Conservation (phyloP, 2,113 vertebrate genomes). For the Eptesicus fuscus region DNA sequence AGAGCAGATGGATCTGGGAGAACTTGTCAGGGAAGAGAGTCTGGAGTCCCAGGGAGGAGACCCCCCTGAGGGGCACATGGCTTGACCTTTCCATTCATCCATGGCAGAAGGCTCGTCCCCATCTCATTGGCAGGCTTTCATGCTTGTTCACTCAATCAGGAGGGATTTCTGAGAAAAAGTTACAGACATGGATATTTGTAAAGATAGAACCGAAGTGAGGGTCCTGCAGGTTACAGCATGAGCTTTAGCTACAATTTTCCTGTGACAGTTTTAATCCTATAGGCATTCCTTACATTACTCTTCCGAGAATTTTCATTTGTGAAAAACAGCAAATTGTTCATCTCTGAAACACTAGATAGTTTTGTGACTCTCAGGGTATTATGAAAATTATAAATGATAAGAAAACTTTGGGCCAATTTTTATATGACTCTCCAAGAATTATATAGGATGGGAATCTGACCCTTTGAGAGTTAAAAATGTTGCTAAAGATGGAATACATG, state of each 20-base stretch:
- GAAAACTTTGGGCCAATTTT: slow-evolving; percentile 64
- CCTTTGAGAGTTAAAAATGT: slow-evolving; percentile 63
- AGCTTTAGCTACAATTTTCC: slow-evolving; percentile 45
- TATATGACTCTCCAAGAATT: slow-evolving; percentile 58
- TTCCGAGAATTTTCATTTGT: slow-evolving; percentile 44
- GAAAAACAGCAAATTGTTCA: slow-evolving; percentile 49
- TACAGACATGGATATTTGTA: background rate
- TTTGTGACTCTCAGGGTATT: slow-evolving; percentile 58
- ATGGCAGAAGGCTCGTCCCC: background rate
- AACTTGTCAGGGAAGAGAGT: background rate
- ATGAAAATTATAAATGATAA: slow-evolving; percentile 76
- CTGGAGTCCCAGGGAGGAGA: background rate
- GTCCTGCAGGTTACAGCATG: background rate
- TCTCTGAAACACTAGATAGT: slow-evolving; percentile 60
- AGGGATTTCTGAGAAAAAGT: background rate
- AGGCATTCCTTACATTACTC: slow-evolving; percentile 26
- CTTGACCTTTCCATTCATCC: rapidly evolving
- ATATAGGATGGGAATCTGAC: slow-evolving; percentile 62
- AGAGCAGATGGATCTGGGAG: background rate
- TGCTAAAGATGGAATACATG: slow-evolving; percentile 31
- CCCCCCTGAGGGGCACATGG: rapidly evolving
- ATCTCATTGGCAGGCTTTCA: background rate
- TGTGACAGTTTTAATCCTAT: slow-evolving; percentile 45
- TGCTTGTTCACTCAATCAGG: background rate
- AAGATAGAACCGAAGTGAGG: background rate